Evolutionary conservation across 2,888 invertebrate species (phyloP).

Genomic region (Lingula anatina): DNA sequence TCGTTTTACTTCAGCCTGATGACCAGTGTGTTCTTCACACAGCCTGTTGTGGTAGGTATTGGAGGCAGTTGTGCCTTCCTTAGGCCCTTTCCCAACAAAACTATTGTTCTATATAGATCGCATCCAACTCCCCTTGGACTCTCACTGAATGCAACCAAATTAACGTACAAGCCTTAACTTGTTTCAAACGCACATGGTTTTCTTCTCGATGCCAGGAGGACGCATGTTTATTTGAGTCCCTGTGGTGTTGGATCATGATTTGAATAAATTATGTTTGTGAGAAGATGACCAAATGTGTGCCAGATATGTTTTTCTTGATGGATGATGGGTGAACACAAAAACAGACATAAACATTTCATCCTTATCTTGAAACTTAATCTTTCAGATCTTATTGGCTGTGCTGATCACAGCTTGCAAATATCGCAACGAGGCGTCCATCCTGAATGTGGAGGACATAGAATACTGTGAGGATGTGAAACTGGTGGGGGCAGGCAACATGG

Average conservation of each 20-base stretch:
- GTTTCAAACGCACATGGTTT: no score
- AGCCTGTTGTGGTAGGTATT: conserved; percentile 47
- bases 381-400: conserved; percentile 36
- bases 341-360: not conserved
- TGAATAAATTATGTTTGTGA: no score
- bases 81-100: no score
- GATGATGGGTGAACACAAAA: not conserved
- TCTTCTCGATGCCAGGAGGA: no score
- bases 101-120: no score
- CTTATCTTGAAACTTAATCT: not conserved
- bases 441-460: conserved; percentile 15
- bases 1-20: conserved; percentile 47
- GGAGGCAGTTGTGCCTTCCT: no score
- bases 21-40: conserved; percentile 44
- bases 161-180: no score
- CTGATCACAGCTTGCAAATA: conserved; percentile 32
- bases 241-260: no score
- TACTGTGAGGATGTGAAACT: conserved; percentile 24
- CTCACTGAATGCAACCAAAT: no score
- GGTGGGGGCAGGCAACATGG: not conserved
- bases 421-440: conserved; percentile 32
- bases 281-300: no score
- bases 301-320: not conserved
- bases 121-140: no score
- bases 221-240: no score